A percentile compares a stretch with the other conserved stretches of the same genome.
Conservation (phyloP, 2,888 invertebrate genomes). For the Trilocha varians region DNA sequence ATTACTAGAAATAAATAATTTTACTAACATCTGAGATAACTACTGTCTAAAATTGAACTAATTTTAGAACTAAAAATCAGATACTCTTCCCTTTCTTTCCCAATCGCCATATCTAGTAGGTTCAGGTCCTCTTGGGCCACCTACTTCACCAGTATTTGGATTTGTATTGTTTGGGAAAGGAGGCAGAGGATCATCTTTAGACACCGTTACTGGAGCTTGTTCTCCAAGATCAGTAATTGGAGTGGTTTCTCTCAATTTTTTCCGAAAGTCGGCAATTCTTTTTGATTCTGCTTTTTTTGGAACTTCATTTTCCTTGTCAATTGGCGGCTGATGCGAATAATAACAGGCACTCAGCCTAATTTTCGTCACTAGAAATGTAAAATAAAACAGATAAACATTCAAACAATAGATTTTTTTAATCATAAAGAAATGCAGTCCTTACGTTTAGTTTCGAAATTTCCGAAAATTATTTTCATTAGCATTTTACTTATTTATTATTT, state of each 20-base stretch:
- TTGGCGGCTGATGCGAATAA: not conserved
- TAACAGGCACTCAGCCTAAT: not conserved
- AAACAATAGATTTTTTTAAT: too few species aligned
- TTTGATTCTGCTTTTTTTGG: conserved; percentile 40
- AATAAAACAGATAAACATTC: too few species aligned
- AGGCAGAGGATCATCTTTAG: conserved; percentile 87
- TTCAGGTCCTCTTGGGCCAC: conserved; percentile 97
- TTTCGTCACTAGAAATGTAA: not conserved
- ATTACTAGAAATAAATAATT: too few species aligned
- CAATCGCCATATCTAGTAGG: conserved; percentile 99
- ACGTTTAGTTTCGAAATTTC: too few species aligned
- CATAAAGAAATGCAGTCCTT: too few species aligned
- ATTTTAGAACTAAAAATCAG: conserved; percentile 83
- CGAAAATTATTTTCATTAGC: too few species aligned
- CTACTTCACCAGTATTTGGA: conserved; percentile 94
- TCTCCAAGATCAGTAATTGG: conserved; percentile 84
- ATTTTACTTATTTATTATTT: too few species aligned
- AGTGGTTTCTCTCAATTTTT: conserved; percentile 81
- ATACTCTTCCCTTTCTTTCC: conserved; percentile 97
- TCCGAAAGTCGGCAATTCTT: conserved; percentile 78
- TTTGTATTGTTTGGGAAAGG: conserved; percentile 91
- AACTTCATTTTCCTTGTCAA: conserved; percentile 11
- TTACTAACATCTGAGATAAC: not conserved
- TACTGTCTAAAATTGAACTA: not conserved
- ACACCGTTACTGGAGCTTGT: conserved; percentile 78